Conservation (phyloP, 1,140 invertebrate species). For the Leptopilina clavipes region DNA sequence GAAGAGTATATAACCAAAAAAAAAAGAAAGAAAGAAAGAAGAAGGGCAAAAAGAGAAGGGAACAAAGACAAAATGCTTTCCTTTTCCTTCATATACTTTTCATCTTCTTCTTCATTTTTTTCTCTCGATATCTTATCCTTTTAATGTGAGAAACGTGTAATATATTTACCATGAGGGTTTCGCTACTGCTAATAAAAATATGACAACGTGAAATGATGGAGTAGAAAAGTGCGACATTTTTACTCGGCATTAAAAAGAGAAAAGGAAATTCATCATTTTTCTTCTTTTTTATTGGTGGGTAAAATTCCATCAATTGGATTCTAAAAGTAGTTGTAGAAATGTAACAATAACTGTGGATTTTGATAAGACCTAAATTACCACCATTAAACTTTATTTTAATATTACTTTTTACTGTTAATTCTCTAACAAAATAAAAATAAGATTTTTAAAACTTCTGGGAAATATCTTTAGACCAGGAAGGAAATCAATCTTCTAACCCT, state of each 20-base stretch:
- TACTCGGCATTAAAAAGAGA: too few species aligned
- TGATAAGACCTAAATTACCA: too few species aligned
- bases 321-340: too few species aligned
- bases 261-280: too few species aligned
- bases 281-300: too few species aligned
- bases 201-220: slow-evolving; percentile 55
- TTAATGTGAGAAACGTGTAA: slow-evolving; percentile 60
- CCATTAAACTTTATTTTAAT: too few species aligned
- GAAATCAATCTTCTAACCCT: slow-evolving; percentile 15
- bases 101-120: slow-evolving; percentile 41
- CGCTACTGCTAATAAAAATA: slow-evolving; percentile 54
- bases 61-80: not conserved
- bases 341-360: too few species aligned
- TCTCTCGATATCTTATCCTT: slow-evolving; percentile 50
- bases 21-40: not conserved
- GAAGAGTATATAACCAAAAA: not conserved
- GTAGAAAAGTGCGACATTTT: slow-evolving; percentile 35
- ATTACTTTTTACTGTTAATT: too few species aligned
- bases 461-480: not conserved
- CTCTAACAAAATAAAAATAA: too few species aligned
- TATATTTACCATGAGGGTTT: slow-evolving; percentile 49
- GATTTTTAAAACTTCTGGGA: too few species aligned
- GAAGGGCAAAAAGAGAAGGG: not conserved
- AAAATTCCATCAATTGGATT: too few species aligned
- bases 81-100: slow-evolving; percentile 46